Evolutionary conservation across 2,797 vertebrate genomes (phyloP).

Genomic region (Paratrypauchen microcephalus): DNA sequence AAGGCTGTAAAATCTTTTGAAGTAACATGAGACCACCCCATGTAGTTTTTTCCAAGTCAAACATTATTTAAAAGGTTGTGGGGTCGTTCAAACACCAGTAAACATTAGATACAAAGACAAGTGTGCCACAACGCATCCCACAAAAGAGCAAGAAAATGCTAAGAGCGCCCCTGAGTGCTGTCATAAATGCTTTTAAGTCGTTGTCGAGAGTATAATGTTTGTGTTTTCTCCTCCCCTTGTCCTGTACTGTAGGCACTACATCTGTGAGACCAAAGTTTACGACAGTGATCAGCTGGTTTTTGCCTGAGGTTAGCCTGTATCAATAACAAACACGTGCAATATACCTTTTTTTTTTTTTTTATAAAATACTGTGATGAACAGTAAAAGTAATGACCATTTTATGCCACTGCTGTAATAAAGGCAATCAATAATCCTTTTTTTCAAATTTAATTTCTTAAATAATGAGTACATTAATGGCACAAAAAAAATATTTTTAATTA

Average conservation of each 20-base stretch:
- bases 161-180: constrained; percentile 54
- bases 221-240: constrained; percentile 56
- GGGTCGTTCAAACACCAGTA: constrained; percentile 27
- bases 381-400: neutral
- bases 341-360: neutral
- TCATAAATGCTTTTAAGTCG: constrained; percentile 39
- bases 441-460: neutral
- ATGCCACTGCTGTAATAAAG: neutral
- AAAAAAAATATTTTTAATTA: too few species aligned
- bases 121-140: constrained; percentile 56
- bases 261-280: constrained; percentile 54
- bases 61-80: constrained; percentile 19
- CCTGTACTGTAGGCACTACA: constrained; percentile 51
- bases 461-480: too few species aligned
- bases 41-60: constrained; percentile 20
- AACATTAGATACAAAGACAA: constrained; percentile 48
- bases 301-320: neutral
- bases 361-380: neutral
- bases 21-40: constrained; percentile 44
- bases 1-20: constrained; percentile 22
- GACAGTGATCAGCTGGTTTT: constrained; percentile 3
- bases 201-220: constrained; percentile 45
- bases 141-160: constrained; percentile 57
- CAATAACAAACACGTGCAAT: neutral
- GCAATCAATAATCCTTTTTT: neutral